phyloP scores from a whole-genome alignment of 2,113 vertebrate genomes.

The Indri indri region DNA sequence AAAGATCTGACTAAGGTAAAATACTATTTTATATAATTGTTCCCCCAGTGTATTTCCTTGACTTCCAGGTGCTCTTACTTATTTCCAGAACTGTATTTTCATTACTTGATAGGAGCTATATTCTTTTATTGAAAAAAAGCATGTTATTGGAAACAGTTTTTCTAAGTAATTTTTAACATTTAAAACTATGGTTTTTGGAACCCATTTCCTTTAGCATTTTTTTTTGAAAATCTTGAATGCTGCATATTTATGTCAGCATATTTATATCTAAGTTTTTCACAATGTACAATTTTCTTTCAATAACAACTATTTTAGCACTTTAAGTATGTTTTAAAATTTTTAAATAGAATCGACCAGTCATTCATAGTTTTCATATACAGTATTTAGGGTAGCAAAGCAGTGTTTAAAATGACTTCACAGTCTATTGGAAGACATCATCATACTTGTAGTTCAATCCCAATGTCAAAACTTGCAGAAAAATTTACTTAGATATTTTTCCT shows the following conservation, averaged over 20 bases:
- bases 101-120: background rate
- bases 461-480: background rate
- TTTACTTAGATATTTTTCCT: background rate
- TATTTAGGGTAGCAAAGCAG: background rate
- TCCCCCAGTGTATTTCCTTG: background rate
- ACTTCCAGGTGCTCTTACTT: background rate
- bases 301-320: background rate
- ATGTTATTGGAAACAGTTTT: background rate
- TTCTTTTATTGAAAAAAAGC: background rate
- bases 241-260: background rate
- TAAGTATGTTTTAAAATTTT: background rate
- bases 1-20: background rate
- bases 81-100: background rate
- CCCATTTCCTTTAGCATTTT: background rate
- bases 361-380: background rate
- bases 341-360: background rate
- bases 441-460: background rate
- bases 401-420: background rate
- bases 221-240: background rate
- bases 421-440: background rate
- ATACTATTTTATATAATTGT: background rate
- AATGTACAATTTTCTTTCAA: background rate
- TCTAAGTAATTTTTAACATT: background rate
- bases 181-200: background rate
- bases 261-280: background rate